A percentile compares a stretch with the other conserved stretches of the same genome.
Conservation (phyloP, 2,888 invertebrate species). For the Sinotaia quadrata region DNA sequence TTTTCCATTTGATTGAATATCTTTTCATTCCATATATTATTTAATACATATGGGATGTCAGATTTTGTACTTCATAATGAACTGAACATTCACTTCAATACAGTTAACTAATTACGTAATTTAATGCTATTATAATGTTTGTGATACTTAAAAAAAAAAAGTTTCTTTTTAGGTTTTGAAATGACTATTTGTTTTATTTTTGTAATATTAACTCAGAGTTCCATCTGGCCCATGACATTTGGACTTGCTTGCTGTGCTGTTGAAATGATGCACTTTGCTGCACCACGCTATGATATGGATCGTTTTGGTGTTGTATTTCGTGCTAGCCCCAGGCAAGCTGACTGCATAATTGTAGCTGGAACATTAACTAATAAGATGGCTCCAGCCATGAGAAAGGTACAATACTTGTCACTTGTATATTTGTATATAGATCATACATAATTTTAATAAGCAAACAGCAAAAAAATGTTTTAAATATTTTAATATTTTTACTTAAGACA, state of each 20-base stretch:
- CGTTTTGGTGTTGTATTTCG: slow-evolving; percentile 97
- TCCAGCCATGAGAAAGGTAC: slow-evolving; percentile 91
- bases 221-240: slow-evolving; percentile 98
- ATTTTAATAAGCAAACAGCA: too few relatives aligned
- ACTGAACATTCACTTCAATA: too few relatives aligned
- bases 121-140: too few relatives aligned
- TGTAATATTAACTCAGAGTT: slow-evolving; percentile 76
- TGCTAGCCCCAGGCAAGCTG: slow-evolving; percentile 88
- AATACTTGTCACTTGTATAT: too few relatives aligned
- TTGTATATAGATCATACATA: too few relatives aligned
- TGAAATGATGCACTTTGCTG: slow-evolving; percentile 99
- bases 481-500: too few relatives aligned
- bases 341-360: slow-evolving; percentile 98
- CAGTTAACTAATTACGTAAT: too few relatives aligned
- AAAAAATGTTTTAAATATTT: too few relatives aligned
- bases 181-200: not conserved
- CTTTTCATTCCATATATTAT: too few relatives aligned
- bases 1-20: too few relatives aligned
- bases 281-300: slow-evolving; percentile 99
- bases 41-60: too few relatives aligned
- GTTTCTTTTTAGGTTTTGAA: not conserved
- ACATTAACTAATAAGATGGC: slow-evolving; percentile 99
- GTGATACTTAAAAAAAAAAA: not conserved
- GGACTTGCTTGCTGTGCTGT: slow-evolving; percentile 99
- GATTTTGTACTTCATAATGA: too few relatives aligned